These are phyloP conservation scores for Mimachlamys varia DNA, from an alignment of 2,888 invertebrate species.

Conservation along the genomic window DNA sequence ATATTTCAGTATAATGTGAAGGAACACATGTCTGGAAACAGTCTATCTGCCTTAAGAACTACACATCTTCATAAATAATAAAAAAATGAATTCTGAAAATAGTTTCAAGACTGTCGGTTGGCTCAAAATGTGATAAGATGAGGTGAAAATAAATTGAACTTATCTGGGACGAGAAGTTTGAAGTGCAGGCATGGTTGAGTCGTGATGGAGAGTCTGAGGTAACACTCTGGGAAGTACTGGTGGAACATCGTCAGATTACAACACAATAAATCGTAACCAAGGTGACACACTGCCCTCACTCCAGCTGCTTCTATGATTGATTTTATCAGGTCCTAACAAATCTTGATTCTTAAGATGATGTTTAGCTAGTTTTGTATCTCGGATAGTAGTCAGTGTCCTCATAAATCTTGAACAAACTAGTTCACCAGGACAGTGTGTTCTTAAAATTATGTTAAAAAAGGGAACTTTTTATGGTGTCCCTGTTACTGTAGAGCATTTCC, in stretches of 20 bases:
- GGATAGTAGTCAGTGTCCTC: neutral
- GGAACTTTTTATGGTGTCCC: neutral
- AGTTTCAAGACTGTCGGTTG: neutral
- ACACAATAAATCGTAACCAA: neutral
- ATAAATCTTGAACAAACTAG: neutral
- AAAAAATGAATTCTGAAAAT: neutral
- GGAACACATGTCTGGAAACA: neutral
- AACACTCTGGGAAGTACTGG: neutral
- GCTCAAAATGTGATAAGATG: neutral
- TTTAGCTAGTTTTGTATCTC: neutral
- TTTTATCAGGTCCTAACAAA: neutral
- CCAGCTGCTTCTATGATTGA: neutral
- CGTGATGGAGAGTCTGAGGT: neutral
- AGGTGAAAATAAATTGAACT: neutral
- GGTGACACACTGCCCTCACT: neutral
- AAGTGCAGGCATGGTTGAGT: neutral
- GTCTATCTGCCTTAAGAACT: neutral
- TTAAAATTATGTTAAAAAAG: no score
- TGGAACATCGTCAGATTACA: neutral
- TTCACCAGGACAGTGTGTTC: neutral
- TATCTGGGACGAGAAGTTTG: neutral
- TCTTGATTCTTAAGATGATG: neutral
- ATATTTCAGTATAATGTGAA: neutral
- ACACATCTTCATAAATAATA: slow-evolving; percentile 5
- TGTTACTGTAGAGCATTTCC: neutral